Evolutionary conservation across 2,113 vertebrate species (phyloP).

Genomic region (Nipponia nippon): DNA sequence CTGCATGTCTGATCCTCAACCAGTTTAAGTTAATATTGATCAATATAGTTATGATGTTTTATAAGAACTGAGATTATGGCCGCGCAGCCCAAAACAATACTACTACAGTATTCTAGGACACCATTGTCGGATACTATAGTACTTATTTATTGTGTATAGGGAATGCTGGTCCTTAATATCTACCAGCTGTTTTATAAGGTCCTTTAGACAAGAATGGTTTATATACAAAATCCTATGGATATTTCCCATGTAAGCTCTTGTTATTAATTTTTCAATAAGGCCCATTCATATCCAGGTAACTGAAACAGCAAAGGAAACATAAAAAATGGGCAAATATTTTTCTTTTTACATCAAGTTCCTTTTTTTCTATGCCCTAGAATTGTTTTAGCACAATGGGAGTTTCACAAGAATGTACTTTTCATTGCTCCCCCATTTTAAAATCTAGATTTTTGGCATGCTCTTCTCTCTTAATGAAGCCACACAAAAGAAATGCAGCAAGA

Average conservation of each 20-base stretch:
- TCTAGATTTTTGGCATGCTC: not conserved
- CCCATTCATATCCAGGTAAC: slow-evolving; percentile 39
- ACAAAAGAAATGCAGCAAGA: not conserved
- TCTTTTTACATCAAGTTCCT: not conserved
- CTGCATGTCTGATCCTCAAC: not conserved
- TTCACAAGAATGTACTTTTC: not conserved
- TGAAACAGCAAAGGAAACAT: slow-evolving; percentile 24
- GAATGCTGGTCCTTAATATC: slow-evolving; percentile 24
- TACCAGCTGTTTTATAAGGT: slow-evolving; percentile 53
- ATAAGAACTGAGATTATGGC: not conserved
- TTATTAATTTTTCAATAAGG: slow-evolving; percentile 61
- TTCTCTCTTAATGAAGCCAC: not conserved
- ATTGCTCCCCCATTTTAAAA: not conserved
- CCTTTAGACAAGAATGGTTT: slow-evolving; percentile 19
- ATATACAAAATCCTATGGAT: slow-evolving; percentile 46
- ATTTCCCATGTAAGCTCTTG: slow-evolving; percentile 41
- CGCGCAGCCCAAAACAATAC: not conserved
- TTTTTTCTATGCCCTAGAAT: not conserved
- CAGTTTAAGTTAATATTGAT: not conserved
- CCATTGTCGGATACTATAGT: not conserved
- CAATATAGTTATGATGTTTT: not conserved
- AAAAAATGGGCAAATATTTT: not conserved
- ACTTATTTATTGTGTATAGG: slow-evolving; percentile 17
- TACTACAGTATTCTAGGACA: not conserved
- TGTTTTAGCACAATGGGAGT: not conserved